A percentile compares a stretch with the other conserved stretches of the same genome.
These are phyloP conservation scores for Piezodorus guildinii DNA, from an alignment of 1,140 invertebrate species.

Conservation along the genomic window DNA sequence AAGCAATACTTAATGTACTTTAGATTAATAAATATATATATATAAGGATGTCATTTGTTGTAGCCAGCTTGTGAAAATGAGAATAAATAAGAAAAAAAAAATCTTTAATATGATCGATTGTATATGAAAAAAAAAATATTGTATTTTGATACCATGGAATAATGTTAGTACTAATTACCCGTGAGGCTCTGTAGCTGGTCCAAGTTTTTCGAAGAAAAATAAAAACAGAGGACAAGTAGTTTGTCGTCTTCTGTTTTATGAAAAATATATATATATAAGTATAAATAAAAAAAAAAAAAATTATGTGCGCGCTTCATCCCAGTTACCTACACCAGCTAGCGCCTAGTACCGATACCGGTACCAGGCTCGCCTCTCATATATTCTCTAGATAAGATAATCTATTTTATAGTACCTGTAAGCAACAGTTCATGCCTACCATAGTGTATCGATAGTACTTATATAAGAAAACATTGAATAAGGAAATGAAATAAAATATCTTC, in stretches of 20 bases:
- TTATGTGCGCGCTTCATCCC: neutral
- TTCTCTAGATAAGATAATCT: too few relatives aligned
- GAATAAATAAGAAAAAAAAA: constrained; percentile 1
- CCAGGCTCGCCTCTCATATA: too few relatives aligned
- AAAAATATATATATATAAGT: too few relatives aligned
- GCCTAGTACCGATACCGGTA: neutral
- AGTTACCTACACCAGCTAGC: neutral
- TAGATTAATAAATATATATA: constrained; percentile 15
- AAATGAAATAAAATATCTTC: too few relatives aligned
- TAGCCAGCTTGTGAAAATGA: constrained; percentile 19
- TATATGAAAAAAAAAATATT: constrained; percentile 23
- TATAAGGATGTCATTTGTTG: constrained; percentile 21
- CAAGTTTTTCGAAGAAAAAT: constrained; percentile 17
- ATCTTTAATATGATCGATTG: constrained; percentile 20
- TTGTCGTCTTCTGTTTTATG: too few relatives aligned
- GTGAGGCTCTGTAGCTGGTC: constrained; percentile 24
- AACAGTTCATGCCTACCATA: too few relatives aligned
- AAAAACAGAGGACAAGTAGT: too few relatives aligned
- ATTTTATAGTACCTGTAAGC: too few relatives aligned
- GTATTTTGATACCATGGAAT: constrained; percentile 25
- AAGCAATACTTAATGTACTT: constrained; percentile 26
- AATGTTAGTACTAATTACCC: constrained; percentile 13
- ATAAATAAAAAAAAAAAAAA: too few relatives aligned
- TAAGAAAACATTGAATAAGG: too few relatives aligned
- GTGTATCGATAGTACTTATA: too few relatives aligned